Base-by-base conservation (phyloP, 2,113 vertebrate species). In the Ceyx cyanopectus region DNA sequence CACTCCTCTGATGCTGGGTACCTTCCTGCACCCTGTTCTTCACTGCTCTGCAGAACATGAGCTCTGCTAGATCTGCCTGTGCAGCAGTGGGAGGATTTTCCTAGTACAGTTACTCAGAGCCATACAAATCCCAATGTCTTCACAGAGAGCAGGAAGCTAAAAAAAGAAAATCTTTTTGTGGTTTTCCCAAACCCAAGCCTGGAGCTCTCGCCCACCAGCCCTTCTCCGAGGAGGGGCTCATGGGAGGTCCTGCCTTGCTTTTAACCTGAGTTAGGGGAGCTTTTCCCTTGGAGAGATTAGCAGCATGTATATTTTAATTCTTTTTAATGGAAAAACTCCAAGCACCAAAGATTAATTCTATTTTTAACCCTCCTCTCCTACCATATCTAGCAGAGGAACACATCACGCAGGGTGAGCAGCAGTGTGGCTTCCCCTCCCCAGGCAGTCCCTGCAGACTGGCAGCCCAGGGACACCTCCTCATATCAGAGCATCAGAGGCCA, bases 21-120 rank as follows among this genome's bases (percentile, higher is more conserved):
- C 75, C 87, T 81, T 85, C 78, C 69, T 75, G 86, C 66, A 6
- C 78, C 74, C 50, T 1, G 81, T 40, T 58, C 85, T 61, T 75
- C 43, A 81, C 67, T 7, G 93, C 79, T 82, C 92, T 24, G 91
- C 80, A 74, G 46, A 92, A 9, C 91, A 56, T 19, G 0, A 48
- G 78, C 92, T 82, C 73, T 40, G 81, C 87, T 24, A 13, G 72
- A 73, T 74, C 87, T 89, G 88, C 69, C 90, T 87, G 92, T 77
- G 50, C 54, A 27, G 82, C 88, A 72, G 91, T 95, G 93, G 94
- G 92, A 89, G 93, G 88, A 95, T 90, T 92, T 74, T 73, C 93
- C 92, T 8, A 6, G 82, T 56, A 86, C 91, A 9, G 51, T 94
- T 96, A 87, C 92, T 93, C 94, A 92, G 24, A 81, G 80, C 85